Evolutionary conservation across 2,888 invertebrate genomes (phyloP), one percentile per base, ranked within the genome.

Genomic region (Carabus problematicus): DNA sequence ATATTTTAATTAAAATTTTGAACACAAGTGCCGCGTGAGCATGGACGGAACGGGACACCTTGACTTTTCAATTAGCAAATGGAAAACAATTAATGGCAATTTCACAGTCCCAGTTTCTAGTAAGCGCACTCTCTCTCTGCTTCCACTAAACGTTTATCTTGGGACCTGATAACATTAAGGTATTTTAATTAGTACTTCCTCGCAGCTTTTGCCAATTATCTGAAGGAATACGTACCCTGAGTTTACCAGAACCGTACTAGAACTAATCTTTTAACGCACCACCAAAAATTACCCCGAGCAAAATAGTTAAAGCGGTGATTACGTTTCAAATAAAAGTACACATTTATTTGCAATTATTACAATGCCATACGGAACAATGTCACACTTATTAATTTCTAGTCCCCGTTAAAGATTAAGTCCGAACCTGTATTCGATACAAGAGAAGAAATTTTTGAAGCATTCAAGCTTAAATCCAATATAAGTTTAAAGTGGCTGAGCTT

Each of bases 1-100:
- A 64, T 64, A 64, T 64, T 64, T 64, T 64, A 64, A 64, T 64
- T 56, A 64, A 58, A 64, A 58, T 56, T 39, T 29, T 11, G 14
- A 7, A 3, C 47, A 1, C 47, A 1, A 47, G 16, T 14, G 11
- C 29, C 29, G 29, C 29, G 29, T 29, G 29, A 14, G 16, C 16
- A 47, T 47, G 47, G n/a, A 12, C 12, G 43, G 16, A 47, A 47
- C 18, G 16, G 40, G 39, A 56, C 8, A 56, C 43, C 39, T 29
- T 47, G 56, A 64, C 39, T 56, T 56, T 64, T 64, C 64, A 56
- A 58, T 64, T 56, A 64, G 45, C 56, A 56, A 64, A 64, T 64
- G 64, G 58, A 56, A 64, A 64, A 64, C 64, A 64, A 64, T 64
- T 43, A 63, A 11, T 18, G 52, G 52, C 41, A 43, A 63, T 63